Base-by-base conservation (phyloP, 2,113 vertebrate genomes). In the Pardalotus punctatus region DNA sequence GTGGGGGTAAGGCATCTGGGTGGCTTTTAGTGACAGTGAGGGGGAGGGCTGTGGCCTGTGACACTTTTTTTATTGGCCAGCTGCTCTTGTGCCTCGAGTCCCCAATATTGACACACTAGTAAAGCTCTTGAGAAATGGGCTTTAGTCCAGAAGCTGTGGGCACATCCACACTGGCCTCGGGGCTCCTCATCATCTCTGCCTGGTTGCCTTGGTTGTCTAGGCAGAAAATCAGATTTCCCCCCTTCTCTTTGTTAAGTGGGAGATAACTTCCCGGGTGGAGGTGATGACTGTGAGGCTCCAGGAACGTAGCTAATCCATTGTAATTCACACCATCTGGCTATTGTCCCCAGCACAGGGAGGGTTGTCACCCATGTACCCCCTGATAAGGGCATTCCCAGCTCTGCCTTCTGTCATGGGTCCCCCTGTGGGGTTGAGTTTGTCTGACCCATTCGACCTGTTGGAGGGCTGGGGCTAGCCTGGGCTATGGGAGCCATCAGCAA, bases 301-400 rank as follows among this genome's bases (percentile, higher is more conserved):
- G 67, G 57, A 94, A 28, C 43, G 62, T 3, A 7, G 80, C 83
- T 95, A 94, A 97, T 93, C 95, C 3, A 0, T 3, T 80, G 82
- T 88, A 90, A 94, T 91, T 94, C 72, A 86, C 5, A 62, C 96
- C 95, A 96, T 94, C 94, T 96, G 96, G 91, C 64, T 24, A 27
- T 14, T 9, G 51, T 71, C 76, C 20, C 47, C 0, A 0, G 33
- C 5, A 1, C 3, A 4, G 31, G 71, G 80, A 76, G 76, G 67
- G n/a, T 27, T 27, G 53, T 54, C 58, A 23, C 33, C 53, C 20
- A 1, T 1, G 2, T 36, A 29, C 23, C 29, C 74, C 33, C 67
- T 29, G 27, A 14, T 62, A 60, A 3, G 21, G 29, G 21, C 48
- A 47, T 19, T 66, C 56, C 16, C 1, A 9, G 35, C 58, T 69